Percentiles rank a stretch among this genome's conserved stretches.
These are phyloP conservation scores for Eumaeus atala DNA, from an alignment of 1,140 invertebrate genomes.

Conservation along the genomic window DNA sequence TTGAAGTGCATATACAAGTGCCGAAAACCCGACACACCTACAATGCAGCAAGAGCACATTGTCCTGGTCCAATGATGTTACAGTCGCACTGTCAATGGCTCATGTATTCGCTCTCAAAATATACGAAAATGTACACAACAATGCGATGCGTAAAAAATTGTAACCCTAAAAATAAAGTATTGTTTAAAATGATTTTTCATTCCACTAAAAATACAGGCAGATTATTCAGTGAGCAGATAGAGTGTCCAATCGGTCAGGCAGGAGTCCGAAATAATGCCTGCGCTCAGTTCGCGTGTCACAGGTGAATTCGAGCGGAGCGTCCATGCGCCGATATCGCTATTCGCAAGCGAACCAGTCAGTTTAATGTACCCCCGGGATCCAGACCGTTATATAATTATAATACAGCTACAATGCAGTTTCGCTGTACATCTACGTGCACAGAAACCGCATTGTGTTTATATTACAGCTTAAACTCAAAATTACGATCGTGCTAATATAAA, in stretches of 20 bases:
- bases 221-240: constrained; percentile 18
- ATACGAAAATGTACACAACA: neutral
- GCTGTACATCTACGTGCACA: neutral
- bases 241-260: constrained; percentile 25
- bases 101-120: too few species aligned
- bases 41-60: too few species aligned
- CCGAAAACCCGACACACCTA: too few species aligned
- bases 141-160: neutral
- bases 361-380: constrained; percentile 43
- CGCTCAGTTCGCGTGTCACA: constrained; percentile 41
- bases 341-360: constrained; percentile 39
- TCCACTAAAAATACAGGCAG: constrained; percentile 1
- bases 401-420: constrained; percentile 3
- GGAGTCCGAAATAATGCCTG: constrained; percentile 30
- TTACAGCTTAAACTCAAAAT: neutral
- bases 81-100: too few species aligned
- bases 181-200: constrained; percentile 10
- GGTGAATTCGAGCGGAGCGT: constrained; percentile 36
- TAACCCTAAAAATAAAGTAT: constrained; percentile 2
- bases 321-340: constrained; percentile 40
- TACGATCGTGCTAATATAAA: too few species aligned
- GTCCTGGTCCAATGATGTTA: too few species aligned
- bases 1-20: too few species aligned
- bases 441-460: constrained; percentile 3
- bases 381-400: constrained; percentile 33